Base-by-base conservation (phyloP, 2,888 invertebrate genomes). In the Andrena trimmerana region DNA sequence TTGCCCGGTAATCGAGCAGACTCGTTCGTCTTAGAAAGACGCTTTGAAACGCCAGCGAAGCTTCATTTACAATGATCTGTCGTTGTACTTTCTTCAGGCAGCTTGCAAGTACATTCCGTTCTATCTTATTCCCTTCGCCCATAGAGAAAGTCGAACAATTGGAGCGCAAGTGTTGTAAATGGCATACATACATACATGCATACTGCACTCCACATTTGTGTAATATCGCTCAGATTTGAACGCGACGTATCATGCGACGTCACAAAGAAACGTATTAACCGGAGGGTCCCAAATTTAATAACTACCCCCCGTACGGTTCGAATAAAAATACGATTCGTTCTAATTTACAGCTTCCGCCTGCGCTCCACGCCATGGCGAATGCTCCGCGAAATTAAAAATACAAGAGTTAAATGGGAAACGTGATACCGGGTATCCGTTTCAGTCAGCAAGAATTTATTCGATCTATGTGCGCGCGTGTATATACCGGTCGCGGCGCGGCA, bases 341-440 rank as follows among this genome's bases (percentile, higher is more conserved):
- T 24, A 79, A 79, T 60, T 76, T 76, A 65, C 69, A 79, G 63
- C 16, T 59, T 59, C 16, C 57, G 50, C 1, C 33, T n/a, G 29
- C n/a, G 36, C 7, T 67, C 67, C 5, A 13, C 20, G 7, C 2
- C 16, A 1, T 10, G 65, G 27, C 10, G 33, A 36, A 31, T 16
- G 29, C 36, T 27, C 1, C 16, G 33, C 57, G 59, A 66, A 54
- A 69, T 73, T 72, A 74, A 63, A 78, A 68, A 73, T 62, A 78
- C 50, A 60, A 72, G 63, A 52, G 78, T 10, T 8, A 59, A 71
- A 72, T 72, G 57, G 48, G 59, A 76, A 66, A 59, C 65, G 76
- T 59, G 69, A 65, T 57, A 24, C 33, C 13, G 24, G n/a, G 36
- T 65, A 48, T 48, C 20, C 69, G 54, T 69, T 33, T 69, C 24